Evolutionary conservation across 2,888 invertebrate species (phyloP).

Genomic region (Nebria salina): DNA sequence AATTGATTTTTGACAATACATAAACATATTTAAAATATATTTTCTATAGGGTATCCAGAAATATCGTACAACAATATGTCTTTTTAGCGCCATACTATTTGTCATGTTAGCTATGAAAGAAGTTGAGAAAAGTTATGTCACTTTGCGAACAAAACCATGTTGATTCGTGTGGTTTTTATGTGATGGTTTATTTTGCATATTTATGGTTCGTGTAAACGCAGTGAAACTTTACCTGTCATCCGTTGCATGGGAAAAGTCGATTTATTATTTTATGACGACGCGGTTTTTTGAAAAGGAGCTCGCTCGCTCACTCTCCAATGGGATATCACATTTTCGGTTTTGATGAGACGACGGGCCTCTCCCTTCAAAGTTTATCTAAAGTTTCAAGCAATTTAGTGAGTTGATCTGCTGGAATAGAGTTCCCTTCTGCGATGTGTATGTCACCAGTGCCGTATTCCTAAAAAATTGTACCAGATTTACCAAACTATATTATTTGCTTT

Average conservation of each 20-base stretch:
- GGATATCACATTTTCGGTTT: conserved; percentile 48
- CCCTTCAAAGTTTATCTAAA: conserved; percentile 49
- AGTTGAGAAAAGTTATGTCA: not conserved
- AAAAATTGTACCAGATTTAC: not conserved
- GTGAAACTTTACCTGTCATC: not conserved
- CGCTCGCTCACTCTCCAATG: conserved; percentile 20
- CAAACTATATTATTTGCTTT: too few species aligned
- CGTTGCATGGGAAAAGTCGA: conserved; percentile 50
- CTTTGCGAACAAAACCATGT: conserved; percentile 1
- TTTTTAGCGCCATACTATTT: not conserved
- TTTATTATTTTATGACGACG: conserved; percentile 51
- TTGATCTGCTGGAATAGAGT: conserved; percentile 50
- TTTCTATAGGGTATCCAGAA: not conserved
- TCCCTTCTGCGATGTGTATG: conserved; percentile 13
- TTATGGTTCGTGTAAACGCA: not conserved
- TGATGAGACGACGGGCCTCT: conserved; percentile 48
- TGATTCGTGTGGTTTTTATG: not conserved
- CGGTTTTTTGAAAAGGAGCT: conserved; percentile 48
- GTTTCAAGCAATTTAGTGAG: conserved; percentile 51
- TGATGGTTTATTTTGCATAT: not conserved
- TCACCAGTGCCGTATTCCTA: conserved; percentile 20
- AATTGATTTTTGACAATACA: too few species aligned
- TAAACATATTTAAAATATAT: too few species aligned
- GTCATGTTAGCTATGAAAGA: not conserved
- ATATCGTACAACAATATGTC: not conserved